Evolutionary conservation across 2,888 invertebrate genomes (phyloP).

Genomic region (Automeris io): DNA sequence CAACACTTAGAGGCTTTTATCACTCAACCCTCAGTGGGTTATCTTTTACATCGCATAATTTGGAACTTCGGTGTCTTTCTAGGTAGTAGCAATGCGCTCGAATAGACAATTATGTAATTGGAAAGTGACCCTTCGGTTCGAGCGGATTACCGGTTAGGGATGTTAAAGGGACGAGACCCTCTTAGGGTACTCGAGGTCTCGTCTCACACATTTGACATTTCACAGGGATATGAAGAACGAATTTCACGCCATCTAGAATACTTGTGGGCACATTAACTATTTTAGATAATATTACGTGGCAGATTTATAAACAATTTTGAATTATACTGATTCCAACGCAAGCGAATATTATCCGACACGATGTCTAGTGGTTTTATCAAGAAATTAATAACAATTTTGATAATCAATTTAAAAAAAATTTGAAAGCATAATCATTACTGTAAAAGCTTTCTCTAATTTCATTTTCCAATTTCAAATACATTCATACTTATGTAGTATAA

Average conservation of each 20-base stretch:
- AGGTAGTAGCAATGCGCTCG: conserved; percentile 35
- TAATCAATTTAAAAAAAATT: no score
- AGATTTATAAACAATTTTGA: conserved; percentile 18
- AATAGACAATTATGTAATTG: conserved; percentile 47
- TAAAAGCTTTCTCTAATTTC: no score
- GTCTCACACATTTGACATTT: conserved; percentile 39
- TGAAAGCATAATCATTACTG: no score
- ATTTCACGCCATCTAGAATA: conserved; percentile 45
- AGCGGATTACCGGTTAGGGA: conserved; percentile 63
- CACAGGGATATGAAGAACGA: conserved; percentile 48
- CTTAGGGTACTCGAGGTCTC: conserved; percentile 24
- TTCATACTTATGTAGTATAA: no score
- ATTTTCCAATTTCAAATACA: no score
- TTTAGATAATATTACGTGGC: conserved; percentile 32
- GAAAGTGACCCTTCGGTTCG: conserved; percentile 55
- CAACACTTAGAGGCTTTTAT: no score
- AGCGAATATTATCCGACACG: no score
- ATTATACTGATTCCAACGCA: no score
- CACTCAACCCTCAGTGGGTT: no score
- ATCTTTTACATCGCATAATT: conserved; percentile 12
- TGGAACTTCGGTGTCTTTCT: conserved; percentile 28
- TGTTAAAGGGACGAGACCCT: conserved; percentile 50
- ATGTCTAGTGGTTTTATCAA: no score
- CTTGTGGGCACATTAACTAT: conserved; percentile 42
- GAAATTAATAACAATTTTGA: no score